Conservation (phyloP, 2,888 invertebrate genomes). For the Lathronympha strigana region DNA sequence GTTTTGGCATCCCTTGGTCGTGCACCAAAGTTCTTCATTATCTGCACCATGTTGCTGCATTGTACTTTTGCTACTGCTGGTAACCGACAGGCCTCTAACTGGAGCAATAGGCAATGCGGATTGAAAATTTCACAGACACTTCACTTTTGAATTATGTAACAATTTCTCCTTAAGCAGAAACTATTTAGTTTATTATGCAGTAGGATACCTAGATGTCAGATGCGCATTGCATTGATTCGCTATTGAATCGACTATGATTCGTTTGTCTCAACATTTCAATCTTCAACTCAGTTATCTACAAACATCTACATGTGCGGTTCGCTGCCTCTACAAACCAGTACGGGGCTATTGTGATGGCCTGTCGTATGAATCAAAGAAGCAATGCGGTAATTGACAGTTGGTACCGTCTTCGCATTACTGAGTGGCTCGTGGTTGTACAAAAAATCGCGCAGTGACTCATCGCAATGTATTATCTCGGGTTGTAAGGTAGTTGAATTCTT, state of each 20-base stretch:
- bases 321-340: background rate
- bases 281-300: constrained; percentile 1
- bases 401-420: constrained; percentile 17
- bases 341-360: constrained; percentile 11
- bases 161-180: too few relatives aligned
- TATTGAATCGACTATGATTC: background rate
- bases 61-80: too few relatives aligned
- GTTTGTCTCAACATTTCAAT: constrained; percentile 6
- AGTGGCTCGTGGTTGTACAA: constrained; percentile 14
- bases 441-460: constrained; percentile 50
- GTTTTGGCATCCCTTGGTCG: too few relatives aligned
- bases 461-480: background rate
- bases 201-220: background rate
- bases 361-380: constrained; percentile 26
- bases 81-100: too few relatives aligned
- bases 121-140: too few relatives aligned
- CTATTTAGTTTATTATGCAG: background rate
- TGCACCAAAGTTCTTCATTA: too few relatives aligned
- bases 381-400: constrained; percentile 38
- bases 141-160: too few relatives aligned
- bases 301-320: constrained; percentile 3
- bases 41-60: too few relatives aligned
- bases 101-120: too few relatives aligned
- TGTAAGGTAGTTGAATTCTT: background rate
- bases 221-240: background rate